A percentile compares a stretch with the other conserved stretches of the same genome.
Evolutionary conservation across 35 echinoderm and acorn worm genomes (phyloP).

Genomic region (Apostichopus parvimensis): DNA sequence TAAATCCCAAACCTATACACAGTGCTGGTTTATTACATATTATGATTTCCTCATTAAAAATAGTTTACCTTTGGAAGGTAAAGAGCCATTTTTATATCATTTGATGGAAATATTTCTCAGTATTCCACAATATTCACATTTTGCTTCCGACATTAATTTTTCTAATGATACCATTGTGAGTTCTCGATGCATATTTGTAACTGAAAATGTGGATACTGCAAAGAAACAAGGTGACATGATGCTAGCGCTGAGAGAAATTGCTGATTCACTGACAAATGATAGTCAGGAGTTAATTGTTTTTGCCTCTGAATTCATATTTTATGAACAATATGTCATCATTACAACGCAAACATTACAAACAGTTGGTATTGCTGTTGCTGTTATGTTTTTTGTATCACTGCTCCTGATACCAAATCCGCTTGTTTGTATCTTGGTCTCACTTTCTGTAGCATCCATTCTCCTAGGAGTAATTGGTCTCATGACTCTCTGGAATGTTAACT

Average conservation of each 20-base stretch:
- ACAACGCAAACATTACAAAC: too few species aligned
- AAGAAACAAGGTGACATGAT: too few species aligned
- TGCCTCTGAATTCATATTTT: too few species aligned
- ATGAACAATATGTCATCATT: too few species aligned
- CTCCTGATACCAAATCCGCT: neutral
- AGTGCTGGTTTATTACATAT: slow-evolving; percentile 64
- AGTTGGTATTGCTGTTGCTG: too few species aligned
- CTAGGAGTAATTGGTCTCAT: slow-evolving; percentile 77
- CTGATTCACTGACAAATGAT: too few species aligned
- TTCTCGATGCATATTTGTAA: too few species aligned
- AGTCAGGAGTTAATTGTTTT: too few species aligned
- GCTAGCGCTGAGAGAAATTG: too few species aligned
- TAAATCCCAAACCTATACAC: neutral
- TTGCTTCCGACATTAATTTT: neutral
- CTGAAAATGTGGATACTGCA: too few species aligned
- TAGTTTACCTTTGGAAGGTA: neutral
- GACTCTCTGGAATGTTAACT: slow-evolving; percentile 58
- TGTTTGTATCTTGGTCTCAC: slow-evolving; percentile 47
- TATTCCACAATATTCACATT: slow-evolving; percentile 33
- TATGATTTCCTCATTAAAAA: slow-evolving; percentile 22
- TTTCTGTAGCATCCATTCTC: slow-evolving; percentile 64
- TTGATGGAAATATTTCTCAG: slow-evolving; percentile 47
- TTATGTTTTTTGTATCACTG: too few species aligned
- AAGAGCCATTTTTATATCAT: slow-evolving; percentile 7
- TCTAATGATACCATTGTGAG: too few species aligned